Evolutionary conservation across 2,888 invertebrate species (phyloP).

Genomic region (Andrena bicolor): DNA sequence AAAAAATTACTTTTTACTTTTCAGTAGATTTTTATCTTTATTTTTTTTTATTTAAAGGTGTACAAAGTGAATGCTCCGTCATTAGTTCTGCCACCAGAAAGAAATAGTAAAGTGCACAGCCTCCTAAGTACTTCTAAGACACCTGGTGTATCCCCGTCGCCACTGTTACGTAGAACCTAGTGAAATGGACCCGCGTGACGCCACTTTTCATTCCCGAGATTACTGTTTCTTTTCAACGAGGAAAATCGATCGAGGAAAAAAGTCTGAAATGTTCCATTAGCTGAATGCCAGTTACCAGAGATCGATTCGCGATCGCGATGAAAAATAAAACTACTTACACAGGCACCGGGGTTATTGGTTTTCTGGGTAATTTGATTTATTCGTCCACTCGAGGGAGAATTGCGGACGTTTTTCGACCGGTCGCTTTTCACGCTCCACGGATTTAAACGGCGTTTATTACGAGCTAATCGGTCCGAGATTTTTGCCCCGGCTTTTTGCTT

Average conservation of each 20-base stretch:
- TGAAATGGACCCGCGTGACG: neutral
- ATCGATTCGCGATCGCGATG: slow-evolving; percentile 11
- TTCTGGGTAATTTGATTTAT: slow-evolving; percentile 51
- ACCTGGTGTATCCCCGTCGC: too few relatives aligned
- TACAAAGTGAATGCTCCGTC: too few relatives aligned
- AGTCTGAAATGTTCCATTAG: slow-evolving; percentile 17
- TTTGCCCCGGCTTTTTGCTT: slow-evolving; percentile 26
- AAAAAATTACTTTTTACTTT: too few relatives aligned
- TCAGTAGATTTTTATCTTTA: too few relatives aligned
- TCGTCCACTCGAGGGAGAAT: slow-evolving; percentile 34
- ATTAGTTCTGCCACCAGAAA: too few relatives aligned
- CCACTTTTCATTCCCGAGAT: neutral
- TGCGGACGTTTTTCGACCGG: slow-evolving; percentile 27
- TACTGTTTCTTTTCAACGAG: neutral
- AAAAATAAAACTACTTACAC: slow-evolving; percentile 13
- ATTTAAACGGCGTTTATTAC: slow-evolving; percentile 42
- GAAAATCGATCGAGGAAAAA: neutral
- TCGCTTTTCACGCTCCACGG: slow-evolving; percentile 48
- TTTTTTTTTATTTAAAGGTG: too few relatives aligned
- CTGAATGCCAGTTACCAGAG: slow-evolving; percentile 1
- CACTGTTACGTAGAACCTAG: neutral
- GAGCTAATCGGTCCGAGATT: slow-evolving; percentile 28
- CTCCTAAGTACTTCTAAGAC: neutral
- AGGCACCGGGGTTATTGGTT: slow-evolving; percentile 13
- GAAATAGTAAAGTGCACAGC: too few relatives aligned